Evolutionary conservation across 2,888 invertebrate species (phyloP), one percentile per base, ranked within the genome.

Genomic region (Tiliacea aurago): DNA sequence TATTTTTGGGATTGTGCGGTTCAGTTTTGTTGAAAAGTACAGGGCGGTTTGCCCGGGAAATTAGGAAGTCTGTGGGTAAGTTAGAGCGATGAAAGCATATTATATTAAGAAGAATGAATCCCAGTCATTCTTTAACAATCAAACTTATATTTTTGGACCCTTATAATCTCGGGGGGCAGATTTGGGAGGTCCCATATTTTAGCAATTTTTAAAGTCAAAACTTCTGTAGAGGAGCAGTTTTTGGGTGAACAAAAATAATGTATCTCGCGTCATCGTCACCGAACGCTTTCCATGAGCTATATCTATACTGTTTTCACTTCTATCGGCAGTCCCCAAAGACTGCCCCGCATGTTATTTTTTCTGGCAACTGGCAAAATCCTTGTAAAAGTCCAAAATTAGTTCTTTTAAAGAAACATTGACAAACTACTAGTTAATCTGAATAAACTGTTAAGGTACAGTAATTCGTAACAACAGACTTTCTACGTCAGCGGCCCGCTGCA

Each of bases 21-120:
- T 61, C 2, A 55, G 41, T 37, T 65, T 49, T 18, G 28, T 10
- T 6, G 4, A 0, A 11, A n/a, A 49, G 49, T 56, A 20, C 18
- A 45, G 66, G 81, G 65, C 37, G 33, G 0, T 53, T 23, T 20
- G 64, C 55, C 61, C 45, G 20, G 33, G 33, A 56, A 51, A 4
- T 33, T 13, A 64, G 5, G n/a, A 33, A 67, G 0, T 23, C 62
- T 81, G 76, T 66, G 77, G 79, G 79, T 80, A 59, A 81, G 79
- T 66, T 41, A 6, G 0, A 47, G 20, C 23, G 13, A 55, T 45
- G 2, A 20, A 53, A 47, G 2, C 9, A 13, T n/a, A n/a, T n/a
- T n/a, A n/a, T n/a, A 15, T 28, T 18, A 45, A 0, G 28, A 65
- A 37, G 18, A 4, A 37, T 66, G 1, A 9, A 15, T 13, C 23